Base-by-base conservation (phyloP, 2,113 vertebrate species). In the Psilopogon haemacephalus region DNA sequence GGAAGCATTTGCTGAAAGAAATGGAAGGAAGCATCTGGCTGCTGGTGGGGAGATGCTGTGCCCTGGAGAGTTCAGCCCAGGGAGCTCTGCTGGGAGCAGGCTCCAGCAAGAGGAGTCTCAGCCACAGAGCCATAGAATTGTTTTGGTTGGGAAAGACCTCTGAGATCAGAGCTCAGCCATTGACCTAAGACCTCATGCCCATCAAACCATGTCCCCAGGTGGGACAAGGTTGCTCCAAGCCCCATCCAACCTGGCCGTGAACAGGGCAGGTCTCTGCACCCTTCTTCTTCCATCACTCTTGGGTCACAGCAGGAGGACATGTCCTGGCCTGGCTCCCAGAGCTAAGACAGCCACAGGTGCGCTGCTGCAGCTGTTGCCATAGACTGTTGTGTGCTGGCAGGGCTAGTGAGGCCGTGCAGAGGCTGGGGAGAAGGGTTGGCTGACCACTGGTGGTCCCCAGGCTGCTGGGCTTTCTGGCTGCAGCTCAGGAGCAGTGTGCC, bases 1-100 rank as follows among this genome's bases (percentile, higher is more conserved):
- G 94, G 74, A 95, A 89, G 10, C 26, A 46, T 42, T 86, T 52
- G 42, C 54, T 92, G 69, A 68, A 70, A 86, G 52, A 40, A 84
- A 81, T 81, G 33, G 37, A 71, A 90, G 58, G 80, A 28, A 84
- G 14, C 9, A 42, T 32, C 27, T 20, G 78, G 37, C 11, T 75
- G 88, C 93, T 93, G 28, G 64, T 67, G 40, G 64, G 40, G 50
- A 59, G 79, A 75, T 32, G 75, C 7, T 30, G 62, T 21, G 32
- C 46, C 26, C 75, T 32, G 32, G 56, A 12, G 21, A 33, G 72
- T 5, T 17, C 72, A 59, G 80, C 23, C 80, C 9, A 10, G 74
- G 86, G 46, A 3, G 37, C 37, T 78, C 62, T 71, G 30, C 56
- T 38, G 32, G 32, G 56, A 23, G 6, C 2, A 59, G 21, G 44